phyloP scores from a whole-genome alignment of 2,113 vertebrate genomes.

The Crotalus viridis region DNA sequence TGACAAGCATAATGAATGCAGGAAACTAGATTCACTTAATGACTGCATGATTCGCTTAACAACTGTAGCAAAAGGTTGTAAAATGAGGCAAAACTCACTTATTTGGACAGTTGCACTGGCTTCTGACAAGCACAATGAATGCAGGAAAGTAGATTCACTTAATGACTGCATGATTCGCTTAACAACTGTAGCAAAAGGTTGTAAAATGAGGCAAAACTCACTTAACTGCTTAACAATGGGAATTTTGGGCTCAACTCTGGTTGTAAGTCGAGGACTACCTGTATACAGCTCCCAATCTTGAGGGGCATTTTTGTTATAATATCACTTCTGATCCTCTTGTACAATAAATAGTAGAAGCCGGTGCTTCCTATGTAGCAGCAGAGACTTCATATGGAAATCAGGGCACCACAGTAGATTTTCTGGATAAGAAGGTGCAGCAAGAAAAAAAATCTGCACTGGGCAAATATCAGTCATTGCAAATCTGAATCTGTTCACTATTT shows the following conservation, averaged over 20 bases:
- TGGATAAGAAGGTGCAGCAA: not conserved
- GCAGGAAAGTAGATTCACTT: not conserved
- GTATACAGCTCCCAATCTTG: not conserved
- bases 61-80: not conserved
- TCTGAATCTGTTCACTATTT: not conserved
- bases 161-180: not conserved
- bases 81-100: not conserved
- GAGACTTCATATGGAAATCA: not conserved
- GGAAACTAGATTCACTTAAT: not conserved
- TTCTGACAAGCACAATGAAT: not conserved
- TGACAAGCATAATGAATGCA: not conserved
- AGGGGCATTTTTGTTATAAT: not conserved
- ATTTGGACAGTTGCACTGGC: not conserved
- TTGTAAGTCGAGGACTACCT: not conserved
- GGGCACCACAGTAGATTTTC: not conserved
- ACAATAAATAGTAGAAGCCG: not conserved
- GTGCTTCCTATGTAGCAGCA: not conserved
- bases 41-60: not conserved
- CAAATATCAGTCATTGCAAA: not conserved
- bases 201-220: not conserved
- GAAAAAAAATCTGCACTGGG: not conserved
- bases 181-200: not conserved
- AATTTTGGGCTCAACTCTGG: not conserved
- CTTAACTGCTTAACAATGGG: not conserved
- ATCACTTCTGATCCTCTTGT: not conserved